These are phyloP conservation scores for Meloidogyne exigua DNA, from an alignment of 1,140 invertebrate species.

Conservation along the genomic window DNA sequence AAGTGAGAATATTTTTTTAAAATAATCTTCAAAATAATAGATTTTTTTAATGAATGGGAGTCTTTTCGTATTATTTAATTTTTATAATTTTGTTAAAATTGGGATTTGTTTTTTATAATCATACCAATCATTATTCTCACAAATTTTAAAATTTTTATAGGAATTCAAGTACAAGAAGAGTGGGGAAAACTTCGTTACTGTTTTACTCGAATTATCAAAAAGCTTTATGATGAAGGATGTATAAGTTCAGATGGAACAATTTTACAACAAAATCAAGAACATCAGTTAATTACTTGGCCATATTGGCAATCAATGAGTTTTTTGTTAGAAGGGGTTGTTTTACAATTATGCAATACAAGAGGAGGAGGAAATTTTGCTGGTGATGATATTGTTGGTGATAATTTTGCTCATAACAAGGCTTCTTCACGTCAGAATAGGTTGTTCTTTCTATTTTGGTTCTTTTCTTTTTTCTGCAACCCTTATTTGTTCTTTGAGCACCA, in stretches of 20 bases:
- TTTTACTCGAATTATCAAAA: slow-evolving; percentile 38
- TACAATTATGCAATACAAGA: not conserved
- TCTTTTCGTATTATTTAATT: no score
- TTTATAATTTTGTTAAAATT: no score
- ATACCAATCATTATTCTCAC: no score
- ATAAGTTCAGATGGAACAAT: not conserved
- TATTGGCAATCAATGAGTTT: slow-evolving; percentile 37
- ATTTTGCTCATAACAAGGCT: not conserved
- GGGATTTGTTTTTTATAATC: no score
- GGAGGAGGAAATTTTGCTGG: not conserved
- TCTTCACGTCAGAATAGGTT: not conserved
- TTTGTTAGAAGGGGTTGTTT: slow-evolving; percentile 14
- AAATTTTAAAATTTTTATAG: slow-evolving; percentile 16
- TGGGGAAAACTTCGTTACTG: slow-evolving; percentile 41
- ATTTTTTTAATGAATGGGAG: no score
- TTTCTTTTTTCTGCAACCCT: no score
- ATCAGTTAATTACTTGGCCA: slow-evolving; percentile 33
- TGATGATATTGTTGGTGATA: not conserved
- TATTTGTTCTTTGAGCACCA: no score
- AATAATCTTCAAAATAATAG: not conserved
- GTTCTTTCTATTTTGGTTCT: not conserved
- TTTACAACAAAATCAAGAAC: slow-evolving; percentile 5
- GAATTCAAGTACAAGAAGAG: slow-evolving; percentile 38
- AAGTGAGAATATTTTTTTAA: slow-evolving; percentile 10
- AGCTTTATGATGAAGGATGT: slow-evolving; percentile 20